Conservation (phyloP, 2,113 vertebrate genomes). For the Climacteris rufus region DNA sequence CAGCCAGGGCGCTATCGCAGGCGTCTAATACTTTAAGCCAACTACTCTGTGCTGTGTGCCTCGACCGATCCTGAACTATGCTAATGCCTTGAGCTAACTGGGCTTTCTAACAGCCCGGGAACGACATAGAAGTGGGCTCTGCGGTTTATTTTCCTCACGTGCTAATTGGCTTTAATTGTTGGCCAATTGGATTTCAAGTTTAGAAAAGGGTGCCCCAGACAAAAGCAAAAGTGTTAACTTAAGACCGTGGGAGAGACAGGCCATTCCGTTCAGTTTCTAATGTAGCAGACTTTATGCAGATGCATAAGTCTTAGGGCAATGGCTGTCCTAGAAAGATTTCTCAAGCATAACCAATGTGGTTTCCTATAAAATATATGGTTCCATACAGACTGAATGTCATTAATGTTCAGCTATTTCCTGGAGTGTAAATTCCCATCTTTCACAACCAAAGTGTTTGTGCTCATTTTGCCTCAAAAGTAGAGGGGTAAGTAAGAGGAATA, state of each 20-base stretch:
- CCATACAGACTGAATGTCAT: neutral
- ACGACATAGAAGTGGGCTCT: conserved; percentile 53
- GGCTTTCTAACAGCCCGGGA: conserved; percentile 61
- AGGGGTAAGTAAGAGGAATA: neutral
- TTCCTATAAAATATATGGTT: conserved; percentile 26
- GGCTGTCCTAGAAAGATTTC: conserved; percentile 36
- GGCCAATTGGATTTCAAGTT: conserved; percentile 93
- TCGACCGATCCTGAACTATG: conserved; percentile 78
- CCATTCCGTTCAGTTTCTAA: conserved; percentile 55
- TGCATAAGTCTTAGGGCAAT: conserved; percentile 31
- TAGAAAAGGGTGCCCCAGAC: conserved; percentile 71
- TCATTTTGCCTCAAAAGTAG: neutral
- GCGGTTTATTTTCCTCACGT: conserved; percentile 80
- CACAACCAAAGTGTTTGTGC: neutral
- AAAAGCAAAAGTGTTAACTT: conserved; percentile 69
- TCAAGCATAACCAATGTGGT: conserved; percentile 13
- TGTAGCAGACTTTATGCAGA: conserved; percentile 64
- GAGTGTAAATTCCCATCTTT: neutral
- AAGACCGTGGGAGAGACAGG: conserved; percentile 72
- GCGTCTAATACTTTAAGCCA: conserved; percentile 95
- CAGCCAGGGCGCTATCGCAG: conserved; percentile 77
- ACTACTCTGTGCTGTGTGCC: conserved; percentile 77
- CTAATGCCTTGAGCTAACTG: conserved; percentile 79
- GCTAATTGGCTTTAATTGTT: conserved; percentile 99
- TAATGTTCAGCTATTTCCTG: neutral